Base-by-base conservation (phyloP, 2,888 invertebrate species). In the Nomada fabriciana region DNA sequence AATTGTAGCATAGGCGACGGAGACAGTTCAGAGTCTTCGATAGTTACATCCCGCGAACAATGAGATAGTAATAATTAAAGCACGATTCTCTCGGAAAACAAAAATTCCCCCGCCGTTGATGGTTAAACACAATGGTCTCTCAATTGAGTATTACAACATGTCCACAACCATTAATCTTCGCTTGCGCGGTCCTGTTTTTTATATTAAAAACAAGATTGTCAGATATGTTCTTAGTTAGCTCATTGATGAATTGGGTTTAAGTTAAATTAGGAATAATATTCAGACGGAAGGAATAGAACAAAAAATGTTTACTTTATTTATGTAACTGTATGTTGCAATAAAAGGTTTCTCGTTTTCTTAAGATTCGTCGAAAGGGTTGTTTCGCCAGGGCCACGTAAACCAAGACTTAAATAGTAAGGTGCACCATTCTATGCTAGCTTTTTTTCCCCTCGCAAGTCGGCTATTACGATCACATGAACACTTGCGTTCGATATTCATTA, bases 1-100 rank as follows among this genome's bases (percentile, higher is more conserved):
- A 86, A 86, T 84, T 77, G 81, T 84, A 83, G 77, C 80, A 70
- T 84, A 85, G 79, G 77, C 79, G 64, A 82, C 80, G 80, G 80
- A 82, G 80, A 87, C 72, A 70, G 70, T 59, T 11, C 47, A 47
- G 67, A 76, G 82, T 69, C 61, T 74, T 63, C 64, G 47, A 42
- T 23, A 42, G n/a, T 64, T 53, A 50, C 43, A 23, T 52, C 64
- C 73, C 52, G 64, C 57, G n/a, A 68, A 55, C 52, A 72, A 72
- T 69, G 36, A 68, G 59, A 80, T 42, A 50, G 67, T 65, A 67
- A 60, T 75, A 75, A 72, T 68, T 68, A 63, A 80, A 76, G 75
- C 67, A 64, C 53, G 43, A 53, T 71, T 64, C 52, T 59, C 70
- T 67, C 67, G 60, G 42, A 82, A 80, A 36, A 36, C 36, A 36